A percentile compares a stretch with the other conserved stretches of the same genome.
Conservation (phyloP, 2,113 vertebrate species). For the Sinocyclocheilus rhinocerous region DNA sequence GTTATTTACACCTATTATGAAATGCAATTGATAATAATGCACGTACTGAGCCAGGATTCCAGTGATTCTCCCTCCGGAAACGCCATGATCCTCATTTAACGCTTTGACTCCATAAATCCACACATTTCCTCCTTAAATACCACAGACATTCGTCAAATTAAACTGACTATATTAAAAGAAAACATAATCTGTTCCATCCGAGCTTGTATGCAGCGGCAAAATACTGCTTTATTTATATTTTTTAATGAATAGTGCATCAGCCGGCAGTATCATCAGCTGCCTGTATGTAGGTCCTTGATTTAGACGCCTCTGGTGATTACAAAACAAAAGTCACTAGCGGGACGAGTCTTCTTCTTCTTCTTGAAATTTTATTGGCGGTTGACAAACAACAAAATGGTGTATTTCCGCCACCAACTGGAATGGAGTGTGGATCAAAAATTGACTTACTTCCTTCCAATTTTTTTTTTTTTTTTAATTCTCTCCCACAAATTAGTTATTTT, state of each 20-base stretch:
- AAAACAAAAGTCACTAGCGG: slow-evolving; percentile 20
- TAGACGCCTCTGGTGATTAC: neutral
- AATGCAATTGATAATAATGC: slow-evolving; percentile 47
- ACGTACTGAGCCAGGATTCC: slow-evolving; percentile 98
- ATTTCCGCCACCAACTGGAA: too few species aligned
- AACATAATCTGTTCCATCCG: neutral
- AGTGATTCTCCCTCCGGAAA: slow-evolving; percentile 92
- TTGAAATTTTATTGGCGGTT: too few species aligned
- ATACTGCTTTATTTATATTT: neutral
- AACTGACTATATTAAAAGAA: neutral
- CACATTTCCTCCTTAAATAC: neutral
- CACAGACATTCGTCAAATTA: neutral
- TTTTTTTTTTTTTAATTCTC: too few species aligned
- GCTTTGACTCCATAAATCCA: slow-evolving; percentile 6
- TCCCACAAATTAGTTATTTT: too few species aligned
- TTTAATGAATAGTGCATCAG: neutral
- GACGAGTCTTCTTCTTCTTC: too few species aligned
- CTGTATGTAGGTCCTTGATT: slow-evolving; percentile 31
- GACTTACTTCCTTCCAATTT: too few species aligned
- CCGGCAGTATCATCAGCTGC: slow-evolving; percentile 34
- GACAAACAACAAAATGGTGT: too few species aligned
- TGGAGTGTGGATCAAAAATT: too few species aligned
- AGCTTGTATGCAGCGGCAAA: neutral
- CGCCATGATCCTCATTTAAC: slow-evolving; percentile 78
- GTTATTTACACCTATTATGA: neutral